Evolutionary conservation across 1,140 invertebrate species (phyloP), one percentile per base, ranked within the genome.

Genomic region (Mylabris phalerata): DNA sequence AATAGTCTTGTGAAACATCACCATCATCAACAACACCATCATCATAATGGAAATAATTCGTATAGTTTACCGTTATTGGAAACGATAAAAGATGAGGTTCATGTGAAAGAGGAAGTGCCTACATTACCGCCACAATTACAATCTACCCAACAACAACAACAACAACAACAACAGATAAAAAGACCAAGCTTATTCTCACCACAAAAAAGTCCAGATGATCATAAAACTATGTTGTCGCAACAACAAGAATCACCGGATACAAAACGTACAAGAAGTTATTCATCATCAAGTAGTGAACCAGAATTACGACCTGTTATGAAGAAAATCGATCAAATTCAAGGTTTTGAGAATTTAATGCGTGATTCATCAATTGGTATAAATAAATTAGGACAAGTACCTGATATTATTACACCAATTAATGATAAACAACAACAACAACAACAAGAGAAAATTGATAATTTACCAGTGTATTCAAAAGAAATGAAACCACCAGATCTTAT

Each of bases 141-240:
- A 50, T 40, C 60, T 57, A 32, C 51, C 44, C 42, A 25, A 54
- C 43, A 42, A 54, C 24, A 54, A 54, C 51, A 42, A 54, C 24
- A 54, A 54, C 51, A 45, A 45, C 19, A 54, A 6, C 40, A 44
- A 56, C 41, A 32, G 27, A 61, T 70, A 7, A 74, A 74, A 47
- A 66, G 67, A 54, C 71, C 73, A 10, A 73, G 71, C 56, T 60
- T 74, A 48, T 82, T 82, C 59, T 81, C 79, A 47, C 81, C 80
- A 0, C 78, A 80, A 52, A 78, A 78, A 64, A 70, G 70, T 7
- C 71, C 72, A 9, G 65, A 71, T 9, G 64, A 71, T 42, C 58
- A 68, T 40, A 64, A 65, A 69, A 10, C 59, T 5, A 32, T 32
- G 1, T 32, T 54, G 49, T 65, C 71, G 60, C 39, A 45, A 48